Percentiles rank a stretch among this genome's conserved stretches.
phyloP scores from a whole-genome alignment of 2,113 vertebrate species.

The Speoplatyrhinus poulsoni region DNA sequence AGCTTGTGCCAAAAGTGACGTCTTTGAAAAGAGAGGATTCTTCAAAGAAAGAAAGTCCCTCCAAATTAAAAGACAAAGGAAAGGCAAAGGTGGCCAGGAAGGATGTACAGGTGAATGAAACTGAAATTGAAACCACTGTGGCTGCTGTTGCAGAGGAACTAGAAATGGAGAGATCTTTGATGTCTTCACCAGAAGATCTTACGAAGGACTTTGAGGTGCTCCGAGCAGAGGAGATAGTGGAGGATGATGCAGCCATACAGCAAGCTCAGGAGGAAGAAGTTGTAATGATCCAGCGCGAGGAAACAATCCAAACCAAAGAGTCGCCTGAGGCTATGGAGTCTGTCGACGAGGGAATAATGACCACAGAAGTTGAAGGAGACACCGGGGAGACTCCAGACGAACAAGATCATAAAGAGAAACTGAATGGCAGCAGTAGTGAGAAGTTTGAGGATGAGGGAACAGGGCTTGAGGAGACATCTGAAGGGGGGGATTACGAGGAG shows the following conservation, averaged over 20 bases:
- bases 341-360: slow-evolving; percentile 91
- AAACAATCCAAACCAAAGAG: slow-evolving; percentile 80
- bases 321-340: slow-evolving; percentile 83
- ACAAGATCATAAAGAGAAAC: slow-evolving; percentile 79
- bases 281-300: slow-evolving; percentile 70
- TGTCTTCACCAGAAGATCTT: slow-evolving; percentile 96
- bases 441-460: slow-evolving; percentile 94
- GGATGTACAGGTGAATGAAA: slow-evolving; percentile 75
- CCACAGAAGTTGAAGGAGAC: slow-evolving; percentile 91
- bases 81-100: slow-evolving; percentile 86
- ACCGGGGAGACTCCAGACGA: slow-evolving; percentile 88
- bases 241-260: slow-evolving; percentile 74
- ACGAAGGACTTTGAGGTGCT: slow-evolving; percentile 95
- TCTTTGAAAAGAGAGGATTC: slow-evolving; percentile 83
- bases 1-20: slow-evolving; percentile 84
- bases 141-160: slow-evolving; percentile 70
- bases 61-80: slow-evolving; percentile 87
- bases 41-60: slow-evolving; percentile 81
- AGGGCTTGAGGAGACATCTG: slow-evolving; percentile 88
- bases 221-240: slow-evolving; percentile 82
- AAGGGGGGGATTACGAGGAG: slow-evolving; percentile 89
- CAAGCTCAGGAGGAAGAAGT: slow-evolving; percentile 71
- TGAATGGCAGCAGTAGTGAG: slow-evolving; percentile 79
- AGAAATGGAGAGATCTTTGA: slow-evolving; percentile 84
- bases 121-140: slow-evolving; percentile 50